Percentiles rank a stretch among this genome's conserved stretches.
These are phyloP conservation scores for Hypolimnas misippus DNA, from an alignment of 2,888 invertebrate species.

Conservation along the genomic window DNA sequence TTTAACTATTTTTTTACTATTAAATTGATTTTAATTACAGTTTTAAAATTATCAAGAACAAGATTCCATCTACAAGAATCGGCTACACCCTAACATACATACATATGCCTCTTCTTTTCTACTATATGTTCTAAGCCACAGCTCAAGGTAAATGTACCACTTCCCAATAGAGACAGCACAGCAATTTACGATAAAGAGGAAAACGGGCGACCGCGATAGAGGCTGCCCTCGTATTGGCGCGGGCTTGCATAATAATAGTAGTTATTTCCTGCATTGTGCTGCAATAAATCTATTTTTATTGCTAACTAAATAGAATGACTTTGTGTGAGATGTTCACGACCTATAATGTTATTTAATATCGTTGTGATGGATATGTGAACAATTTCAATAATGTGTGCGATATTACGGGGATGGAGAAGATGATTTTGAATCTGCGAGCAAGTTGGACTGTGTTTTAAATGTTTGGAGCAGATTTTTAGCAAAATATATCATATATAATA, in stretches of 20 bases:
- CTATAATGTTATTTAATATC: background rate
- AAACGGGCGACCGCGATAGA: slow-evolving; percentile 23
- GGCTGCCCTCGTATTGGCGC: slow-evolving; percentile 16
- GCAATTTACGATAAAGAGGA: slow-evolving; percentile 32
- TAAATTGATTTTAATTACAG: no score
- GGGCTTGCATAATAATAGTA: slow-evolving; percentile 32
- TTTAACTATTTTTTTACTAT: no score
- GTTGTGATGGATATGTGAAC: background rate
- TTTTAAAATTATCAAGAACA: no score
- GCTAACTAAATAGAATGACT: slow-evolving; percentile 6
- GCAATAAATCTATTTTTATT: slow-evolving; percentile 30
- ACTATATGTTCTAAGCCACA: background rate
- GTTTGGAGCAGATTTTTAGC: no score
- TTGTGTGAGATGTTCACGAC: background rate
- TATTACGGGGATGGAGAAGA: no score
- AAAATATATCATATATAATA: no score
- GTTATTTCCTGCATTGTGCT: slow-evolving; percentile 23
- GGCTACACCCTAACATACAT: no score
- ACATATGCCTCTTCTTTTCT: background rate
- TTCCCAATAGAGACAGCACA: slow-evolving; percentile 23
- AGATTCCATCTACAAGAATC: no score
- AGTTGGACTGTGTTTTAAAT: no score
- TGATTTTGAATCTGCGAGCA: no score
- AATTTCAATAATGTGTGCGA: background rate
- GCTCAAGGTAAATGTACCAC: slow-evolving; percentile 23